A percentile compares a stretch with the other conserved stretches of the same genome.
phyloP scores from a whole-genome alignment of 2,888 invertebrate genomes.

The Acanthococcus lagerstroemiae region DNA sequence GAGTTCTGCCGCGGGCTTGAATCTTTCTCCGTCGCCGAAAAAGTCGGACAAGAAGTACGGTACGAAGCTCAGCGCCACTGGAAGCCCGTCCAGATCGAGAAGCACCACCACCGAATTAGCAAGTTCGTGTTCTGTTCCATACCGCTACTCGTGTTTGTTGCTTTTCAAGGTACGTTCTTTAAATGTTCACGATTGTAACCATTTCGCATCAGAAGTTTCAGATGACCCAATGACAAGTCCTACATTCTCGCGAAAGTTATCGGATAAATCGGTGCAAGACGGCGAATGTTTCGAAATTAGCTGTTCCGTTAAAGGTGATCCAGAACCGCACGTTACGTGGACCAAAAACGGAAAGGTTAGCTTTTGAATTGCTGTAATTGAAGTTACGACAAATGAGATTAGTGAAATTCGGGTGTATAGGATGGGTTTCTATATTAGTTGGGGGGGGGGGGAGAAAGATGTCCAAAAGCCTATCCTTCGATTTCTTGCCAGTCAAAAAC shows the following conservation, averaged over 20 bases:
- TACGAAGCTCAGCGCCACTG: constrained; percentile 51
- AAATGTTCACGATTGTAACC: no score
- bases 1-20: not conserved
- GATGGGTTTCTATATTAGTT: no score
- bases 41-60: constrained; percentile 63
- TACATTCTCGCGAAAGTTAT: constrained; percentile 66
- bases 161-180: no score
- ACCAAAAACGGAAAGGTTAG: constrained; percentile 68
- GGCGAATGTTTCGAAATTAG: constrained; percentile 76
- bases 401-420: no score
- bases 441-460: no score
- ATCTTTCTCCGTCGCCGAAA: no score
- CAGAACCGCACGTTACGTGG: constrained; percentile 87
- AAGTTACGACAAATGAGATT: not conserved
- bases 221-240: constrained; percentile 84
- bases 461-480: no score
- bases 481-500: no score
- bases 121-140: no score
- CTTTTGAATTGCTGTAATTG: constrained; percentile 7
- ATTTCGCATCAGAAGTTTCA: constrained; percentile 64
- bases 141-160: no score
- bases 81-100: constrained; percentile 75
- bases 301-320: constrained; percentile 80
- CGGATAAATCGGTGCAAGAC: constrained; percentile 67
- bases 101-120: constrained; percentile 83